Evolutionary conservation across 2,113 vertebrate species (phyloP).

Genomic region (Dicrurus megarhynchus): DNA sequence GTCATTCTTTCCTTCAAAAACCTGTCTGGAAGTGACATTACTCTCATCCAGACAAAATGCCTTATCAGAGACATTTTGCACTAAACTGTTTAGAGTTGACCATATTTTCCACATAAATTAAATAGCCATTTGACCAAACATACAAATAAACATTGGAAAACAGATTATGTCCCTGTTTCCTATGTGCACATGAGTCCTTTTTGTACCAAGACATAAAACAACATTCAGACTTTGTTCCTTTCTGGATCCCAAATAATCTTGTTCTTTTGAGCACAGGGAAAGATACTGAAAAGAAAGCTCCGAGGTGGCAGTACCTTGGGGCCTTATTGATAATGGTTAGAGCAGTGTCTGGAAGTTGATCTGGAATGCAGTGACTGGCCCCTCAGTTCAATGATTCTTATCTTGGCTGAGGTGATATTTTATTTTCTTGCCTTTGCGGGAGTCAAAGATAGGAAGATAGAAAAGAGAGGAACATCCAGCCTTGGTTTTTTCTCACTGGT

Average conservation of each 20-base stretch:
- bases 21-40: background rate
- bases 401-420: background rate
- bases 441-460: background rate
- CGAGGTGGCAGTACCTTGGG: background rate
- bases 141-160: background rate
- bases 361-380: background rate
- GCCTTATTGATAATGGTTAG: background rate
- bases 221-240: background rate
- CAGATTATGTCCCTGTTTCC: background rate
- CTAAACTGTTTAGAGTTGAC: background rate
- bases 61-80: rapidly evolving
- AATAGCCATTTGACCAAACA: background rate
- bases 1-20: background rate
- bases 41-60: background rate
- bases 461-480: background rate
- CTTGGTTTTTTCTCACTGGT: background rate
- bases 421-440: background rate
- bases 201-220: background rate
- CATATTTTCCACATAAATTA: background rate
- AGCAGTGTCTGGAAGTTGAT: background rate
- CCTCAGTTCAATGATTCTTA: background rate
- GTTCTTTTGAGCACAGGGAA: background rate
- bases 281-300: background rate
- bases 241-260: background rate
- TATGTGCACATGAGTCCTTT: background rate